Percentiles rank a stretch among this genome's conserved stretches.
phyloP scores from a whole-genome alignment of 1,140 invertebrate species.

The Calycopis cecrops region DNA sequence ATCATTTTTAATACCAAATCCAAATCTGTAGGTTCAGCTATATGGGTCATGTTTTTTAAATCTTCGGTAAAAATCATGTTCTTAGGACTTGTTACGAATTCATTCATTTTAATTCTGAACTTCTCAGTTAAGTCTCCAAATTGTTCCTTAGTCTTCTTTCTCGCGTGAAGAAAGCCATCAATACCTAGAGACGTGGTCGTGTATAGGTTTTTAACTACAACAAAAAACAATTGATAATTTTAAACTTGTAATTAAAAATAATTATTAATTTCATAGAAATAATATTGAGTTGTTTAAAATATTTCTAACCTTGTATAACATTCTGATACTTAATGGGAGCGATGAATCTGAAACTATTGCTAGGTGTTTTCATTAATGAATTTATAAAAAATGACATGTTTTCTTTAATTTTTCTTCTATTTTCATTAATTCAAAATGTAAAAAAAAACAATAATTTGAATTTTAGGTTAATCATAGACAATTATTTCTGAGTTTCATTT shows the following conservation, averaged over 20 bases:
- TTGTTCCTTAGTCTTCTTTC: constrained; percentile 73
- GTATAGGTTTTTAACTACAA: constrained; percentile 69
- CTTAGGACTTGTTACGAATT: constrained; percentile 73
- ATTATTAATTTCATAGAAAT: too few species aligned
- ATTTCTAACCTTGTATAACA: constrained; percentile 32
- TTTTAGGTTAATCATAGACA: too few species aligned
- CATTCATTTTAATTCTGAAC: constrained; percentile 81
- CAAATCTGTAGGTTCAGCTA: constrained; percentile 80
- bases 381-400: constrained; percentile 48
- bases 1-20: constrained; percentile 81
- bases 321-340: constrained; percentile 33
- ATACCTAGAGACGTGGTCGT: constrained; percentile 76
- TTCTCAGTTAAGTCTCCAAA: constrained; percentile 77
- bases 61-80: constrained; percentile 90
- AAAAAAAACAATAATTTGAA: neutral
- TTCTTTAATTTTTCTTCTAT: neutral
- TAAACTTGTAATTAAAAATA: constrained; percentile 9
- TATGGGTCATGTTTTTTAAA: constrained; percentile 86
- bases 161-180: constrained; percentile 73
- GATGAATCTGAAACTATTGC: constrained; percentile 32
- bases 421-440: neutral
- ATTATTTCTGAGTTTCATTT: too few species aligned
- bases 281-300: too few species aligned
- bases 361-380: constrained; percentile 32
- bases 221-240: neutral